Base-by-base conservation (phyloP, 2,797 vertebrate genomes). In the Cuculus canorus region DNA sequence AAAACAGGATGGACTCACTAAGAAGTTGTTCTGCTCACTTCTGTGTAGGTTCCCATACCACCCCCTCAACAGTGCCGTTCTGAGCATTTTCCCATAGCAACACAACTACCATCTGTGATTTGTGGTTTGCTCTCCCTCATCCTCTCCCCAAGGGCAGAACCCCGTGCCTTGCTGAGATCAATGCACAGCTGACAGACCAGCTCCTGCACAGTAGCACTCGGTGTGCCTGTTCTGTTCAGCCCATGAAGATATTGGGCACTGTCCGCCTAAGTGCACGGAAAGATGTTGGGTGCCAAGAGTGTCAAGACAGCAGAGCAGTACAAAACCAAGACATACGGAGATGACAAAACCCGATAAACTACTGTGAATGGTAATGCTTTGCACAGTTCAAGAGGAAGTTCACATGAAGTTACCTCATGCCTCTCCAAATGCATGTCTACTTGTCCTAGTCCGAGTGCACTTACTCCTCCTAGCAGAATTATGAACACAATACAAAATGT, bases 401-500 rank as follows among this genome's bases (percentile, higher is more conserved):
- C 53, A 28, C 15, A 1, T 3, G 32, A 37, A 66, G 60, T 25
- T 24, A 86, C 37, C 32, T 25, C 33, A 12, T 4, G 25, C n/a
- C 45, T 16, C 61, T 52, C 19, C 59, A 65, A 81, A 80, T 0
- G 0, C 14, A 5, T 0, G 3, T 8, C 48, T 50, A 2, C 30
- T 41, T 50, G 10, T 43, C 43, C 35, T 12, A 13, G 19, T 21
- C 35, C 3, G 24, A 32, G 50, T 15, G 43, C 39, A 17, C 23
- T 11, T 57, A 7, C 3, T 39, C 39, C 39, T 39, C 39, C 39
- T 39, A 39, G 3, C 28, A 81, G 27, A 82, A 78, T 63, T 48
- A 80, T 1, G 28, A 92, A 59, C 84, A 71, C 75, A 82, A 86
- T 32, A 43, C 89, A 73, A 96, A 85, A 86, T 92, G 96, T 97